Percentiles rank a stretch among this genome's conserved stretches.
Evolutionary conservation across 2,797 vertebrate species (phyloP).

Genomic region (Potorous gilbertii): DNA sequence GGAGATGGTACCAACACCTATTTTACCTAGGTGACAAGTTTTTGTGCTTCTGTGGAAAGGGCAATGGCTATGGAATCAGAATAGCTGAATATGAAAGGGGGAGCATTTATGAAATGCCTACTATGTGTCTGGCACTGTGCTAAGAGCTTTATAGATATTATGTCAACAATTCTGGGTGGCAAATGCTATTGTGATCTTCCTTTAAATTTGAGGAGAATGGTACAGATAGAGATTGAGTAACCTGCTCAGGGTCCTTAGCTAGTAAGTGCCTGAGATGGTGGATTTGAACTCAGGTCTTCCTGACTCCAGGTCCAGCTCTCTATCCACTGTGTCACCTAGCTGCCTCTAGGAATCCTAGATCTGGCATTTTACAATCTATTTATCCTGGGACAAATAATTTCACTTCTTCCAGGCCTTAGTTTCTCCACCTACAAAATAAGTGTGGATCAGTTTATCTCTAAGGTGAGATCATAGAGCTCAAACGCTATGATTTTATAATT

Average conservation of each 20-base stretch:
- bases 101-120: background rate
- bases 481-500: background rate
- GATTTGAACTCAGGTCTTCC: background rate
- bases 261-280: background rate
- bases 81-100: background rate
- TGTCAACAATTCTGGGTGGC: background rate
- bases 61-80: background rate
- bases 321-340: background rate
- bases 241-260: background rate
- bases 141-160: background rate
- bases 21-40: background rate
- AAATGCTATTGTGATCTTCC: background rate
- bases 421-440: background rate
- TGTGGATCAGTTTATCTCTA: background rate
- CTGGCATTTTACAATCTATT: background rate
- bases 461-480: background rate
- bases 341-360: background rate
- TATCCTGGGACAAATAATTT: background rate
- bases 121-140: background rate
- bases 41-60: background rate
- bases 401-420: background rate
- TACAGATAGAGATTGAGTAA: background rate
- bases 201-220: background rate
- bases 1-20: background rate
- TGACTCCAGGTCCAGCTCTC: background rate